Conservation (phyloP, 2,888 invertebrate genomes). For the Lingula anatina region DNA sequence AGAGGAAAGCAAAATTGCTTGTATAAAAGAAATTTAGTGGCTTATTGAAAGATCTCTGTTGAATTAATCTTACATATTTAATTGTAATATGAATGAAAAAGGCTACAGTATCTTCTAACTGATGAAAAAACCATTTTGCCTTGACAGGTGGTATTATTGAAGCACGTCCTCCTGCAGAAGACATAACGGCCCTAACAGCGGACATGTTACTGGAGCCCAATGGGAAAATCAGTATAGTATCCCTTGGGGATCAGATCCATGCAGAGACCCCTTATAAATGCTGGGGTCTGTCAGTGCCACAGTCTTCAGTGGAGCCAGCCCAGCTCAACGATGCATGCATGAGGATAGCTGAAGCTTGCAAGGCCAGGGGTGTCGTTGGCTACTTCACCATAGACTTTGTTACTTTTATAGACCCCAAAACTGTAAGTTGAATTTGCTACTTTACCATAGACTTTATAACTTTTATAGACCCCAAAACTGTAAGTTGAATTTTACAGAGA, state of each 20-base stretch:
- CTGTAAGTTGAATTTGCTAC: conserved; percentile 44
- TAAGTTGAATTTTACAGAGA: no score
- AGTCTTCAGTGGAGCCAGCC: conserved; percentile 47
- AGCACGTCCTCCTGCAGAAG: conserved; percentile 50
- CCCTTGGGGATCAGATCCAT: conserved; percentile 50
- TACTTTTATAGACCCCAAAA: conserved; percentile 46
- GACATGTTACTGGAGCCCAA: conserved; percentile 50
- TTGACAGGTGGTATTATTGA: conserved; percentile 50
- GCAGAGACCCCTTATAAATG: conserved; percentile 43
- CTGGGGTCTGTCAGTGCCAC: conserved; percentile 51
- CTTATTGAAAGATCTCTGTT: no score
- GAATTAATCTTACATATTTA: not conserved
- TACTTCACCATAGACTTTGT: conserved; percentile 50
- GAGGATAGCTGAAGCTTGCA: conserved; percentile 45
- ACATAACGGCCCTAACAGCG: conserved; percentile 46
- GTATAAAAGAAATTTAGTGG: no score
- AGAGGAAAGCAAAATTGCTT: no score
- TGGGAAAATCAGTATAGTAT: conserved; percentile 34
- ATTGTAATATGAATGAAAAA: not conserved
- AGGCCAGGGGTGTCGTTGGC: conserved; percentile 46
- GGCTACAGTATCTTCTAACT: not conserved
- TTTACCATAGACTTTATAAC: no score
- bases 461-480: no score
- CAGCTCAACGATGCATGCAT: conserved; percentile 37
- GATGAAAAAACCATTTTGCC: not conserved